Evolutionary conservation across 2,888 invertebrate genomes (phyloP).

Genomic region (Epinotia brunnichana): DNA sequence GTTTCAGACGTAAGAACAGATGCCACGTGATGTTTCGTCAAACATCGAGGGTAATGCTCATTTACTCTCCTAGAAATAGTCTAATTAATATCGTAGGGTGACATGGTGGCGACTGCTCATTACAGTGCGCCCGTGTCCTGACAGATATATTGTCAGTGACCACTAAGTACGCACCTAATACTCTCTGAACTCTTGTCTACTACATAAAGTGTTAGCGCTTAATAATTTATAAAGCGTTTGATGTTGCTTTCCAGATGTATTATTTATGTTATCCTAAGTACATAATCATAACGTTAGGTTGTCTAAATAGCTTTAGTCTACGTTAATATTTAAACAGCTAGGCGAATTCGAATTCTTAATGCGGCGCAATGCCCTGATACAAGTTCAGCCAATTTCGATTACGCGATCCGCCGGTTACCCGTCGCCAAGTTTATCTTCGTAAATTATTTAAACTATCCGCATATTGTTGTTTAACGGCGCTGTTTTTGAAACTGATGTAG

Average conservation of each 20-base stretch:
- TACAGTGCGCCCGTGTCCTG: slow-evolving; percentile 59
- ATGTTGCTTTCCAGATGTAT: slow-evolving; percentile 54
- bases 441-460: slow-evolving; percentile 43
- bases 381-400: slow-evolving; percentile 56
- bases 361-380: slow-evolving; percentile 41
- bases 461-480: slow-evolving; percentile 40
- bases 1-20: slow-evolving; percentile 12
- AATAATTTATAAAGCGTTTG: slow-evolving; percentile 59
- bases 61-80: slow-evolving; percentile 56
- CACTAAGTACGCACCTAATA: slow-evolving; percentile 57
- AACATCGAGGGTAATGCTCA: slow-evolving; percentile 36
- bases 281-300: slow-evolving; percentile 28
- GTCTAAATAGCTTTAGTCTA: slow-evolving; percentile 36
- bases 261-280: slow-evolving; percentile 39
- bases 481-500: slow-evolving; percentile 33
- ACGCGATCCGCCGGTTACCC: slow-evolving; percentile 56
- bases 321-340: slow-evolving; percentile 38
- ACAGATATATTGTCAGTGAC: slow-evolving; percentile 65
- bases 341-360: slow-evolving; percentile 47
- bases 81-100: slow-evolving; percentile 62
- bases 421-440: slow-evolving; percentile 48
- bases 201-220: slow-evolving; percentile 50
- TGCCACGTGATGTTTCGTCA: slow-evolving; percentile 40
- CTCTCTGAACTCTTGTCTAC: slow-evolving; percentile 48
- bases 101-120: slow-evolving; percentile 59